Evolutionary conservation across 2,888 invertebrate species (phyloP), one percentile per base, ranked within the genome.

Genomic region (Parasteatoda lunata): DNA sequence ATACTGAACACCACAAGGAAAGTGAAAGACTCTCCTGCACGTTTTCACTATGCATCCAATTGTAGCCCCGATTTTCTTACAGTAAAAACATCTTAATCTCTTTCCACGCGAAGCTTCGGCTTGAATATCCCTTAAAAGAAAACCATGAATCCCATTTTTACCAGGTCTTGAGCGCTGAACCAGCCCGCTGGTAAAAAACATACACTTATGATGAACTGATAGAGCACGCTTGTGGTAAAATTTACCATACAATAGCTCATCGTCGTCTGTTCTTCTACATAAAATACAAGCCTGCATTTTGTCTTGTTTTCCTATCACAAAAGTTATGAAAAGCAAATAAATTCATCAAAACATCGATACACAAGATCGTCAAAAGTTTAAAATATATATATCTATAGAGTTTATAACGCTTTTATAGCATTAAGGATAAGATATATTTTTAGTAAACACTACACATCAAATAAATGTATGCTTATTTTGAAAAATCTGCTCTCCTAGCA

Each of bases 11-110:
- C 96, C 97, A 91, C 97, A 97, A 0, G 94, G 94, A 75, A 95
- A 92, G 90, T 97, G 97, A 91, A 96, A 97, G 70, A 93, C 93
- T 77, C 93, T 94, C 70, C 94, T 93, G 90, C 97, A 97, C 77
- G 92, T 93, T 0, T 90, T 88, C 0, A 94, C 92, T n/a, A 93
- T 93, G 91, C 97, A 97, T 0, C 95, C 95, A 2, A 97, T 93
- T 1, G 95, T 95, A 0, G 97, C 96, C 0, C 95, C 95, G 0
- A 80, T 91, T 54, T 93, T 92, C n/a, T 92, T 92, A 90, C 97
- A 97, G 91, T 94, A 95, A 4, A 92, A 93, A 90, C 97, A 97
- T 90, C 90, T 91, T 84, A 96, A 92, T 90, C 93, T 93, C 75
- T 93, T 93, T 69, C 95, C 94, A 89, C 96, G 93, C 13, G 92